phyloP scores from a whole-genome alignment of 2,113 vertebrate species.

The Thalassoma bifasciatum region DNA sequence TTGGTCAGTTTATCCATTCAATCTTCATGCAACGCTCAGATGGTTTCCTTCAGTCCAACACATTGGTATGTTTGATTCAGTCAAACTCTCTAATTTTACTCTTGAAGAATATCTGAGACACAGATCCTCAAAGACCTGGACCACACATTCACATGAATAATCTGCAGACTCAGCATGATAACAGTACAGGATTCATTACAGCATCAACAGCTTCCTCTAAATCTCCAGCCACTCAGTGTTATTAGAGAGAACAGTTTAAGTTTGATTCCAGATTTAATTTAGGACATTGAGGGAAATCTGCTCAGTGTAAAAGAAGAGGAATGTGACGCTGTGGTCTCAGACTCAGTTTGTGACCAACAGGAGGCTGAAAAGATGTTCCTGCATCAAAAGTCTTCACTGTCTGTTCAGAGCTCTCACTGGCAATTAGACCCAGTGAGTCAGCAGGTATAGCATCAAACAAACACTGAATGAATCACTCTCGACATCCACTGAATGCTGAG shows the following conservation, averaged over 20 bases:
- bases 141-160: too few relatives aligned
- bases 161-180: too few relatives aligned
- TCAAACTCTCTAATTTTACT: too few relatives aligned
- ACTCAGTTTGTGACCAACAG: constrained; percentile 38
- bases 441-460: constrained; percentile 63
- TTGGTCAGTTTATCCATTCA: too few relatives aligned
- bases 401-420: constrained; percentile 45
- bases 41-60: too few relatives aligned
- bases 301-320: constrained; percentile 37
- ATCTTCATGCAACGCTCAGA: too few relatives aligned
- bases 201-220: background rate
- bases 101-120: too few relatives aligned
- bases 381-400: constrained; percentile 43
- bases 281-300: constrained; percentile 14
- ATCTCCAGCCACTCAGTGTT: background rate
- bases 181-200: background rate
- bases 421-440: constrained; percentile 66
- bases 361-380: constrained; percentile 45
- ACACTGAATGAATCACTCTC: constrained; percentile 69
- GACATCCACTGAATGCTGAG: constrained; percentile 61
- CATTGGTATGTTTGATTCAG: too few relatives aligned
- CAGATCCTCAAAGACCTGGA: too few relatives aligned
- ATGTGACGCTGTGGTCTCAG: constrained; percentile 19
- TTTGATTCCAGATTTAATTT: constrained; percentile 20
- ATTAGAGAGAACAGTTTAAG: constrained; percentile 2